phyloP scores from a whole-genome alignment of 2,888 invertebrate genomes.

The Acleris laterana region DNA sequence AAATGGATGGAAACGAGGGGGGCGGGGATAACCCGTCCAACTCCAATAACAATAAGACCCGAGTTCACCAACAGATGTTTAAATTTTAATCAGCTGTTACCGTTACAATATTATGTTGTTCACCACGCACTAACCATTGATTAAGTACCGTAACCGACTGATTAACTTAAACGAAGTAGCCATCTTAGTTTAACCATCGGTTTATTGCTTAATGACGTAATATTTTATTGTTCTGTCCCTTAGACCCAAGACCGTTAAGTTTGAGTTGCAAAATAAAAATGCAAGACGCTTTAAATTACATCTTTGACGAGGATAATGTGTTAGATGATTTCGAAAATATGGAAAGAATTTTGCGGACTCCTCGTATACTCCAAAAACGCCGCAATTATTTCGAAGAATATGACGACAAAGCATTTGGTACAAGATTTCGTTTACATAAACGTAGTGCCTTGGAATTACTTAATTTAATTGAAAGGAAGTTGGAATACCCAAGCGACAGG shows the following conservation, averaged over 20 bases:
- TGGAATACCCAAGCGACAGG: neutral
- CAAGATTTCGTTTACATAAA: neutral
- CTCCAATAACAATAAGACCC: no score
- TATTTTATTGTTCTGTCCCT: neutral
- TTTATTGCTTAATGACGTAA: neutral
- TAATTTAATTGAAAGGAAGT: neutral
- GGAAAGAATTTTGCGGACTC: neutral
- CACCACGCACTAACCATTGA: neutral
- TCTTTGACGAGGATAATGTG: neutral
- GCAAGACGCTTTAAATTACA: neutral
- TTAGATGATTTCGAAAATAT: neutral
- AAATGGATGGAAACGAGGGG: no score
- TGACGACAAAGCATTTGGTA: neutral
- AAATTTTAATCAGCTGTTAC: neutral
- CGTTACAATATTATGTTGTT: neutral
- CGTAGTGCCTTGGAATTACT: neutral
- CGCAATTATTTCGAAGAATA: conserved; percentile 1
- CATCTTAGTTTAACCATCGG: neutral
- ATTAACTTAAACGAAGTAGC: neutral
- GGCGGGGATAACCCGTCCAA: no score
- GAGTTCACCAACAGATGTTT: neutral
- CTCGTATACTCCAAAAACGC: neutral
- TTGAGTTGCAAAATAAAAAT: neutral
- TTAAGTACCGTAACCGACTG: neutral
- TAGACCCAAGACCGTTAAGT: no score